phyloP scores from a whole-genome alignment of 30 jellyfish, hydroid and myxozoan genomes.

The Aurelia sp. region DNA sequence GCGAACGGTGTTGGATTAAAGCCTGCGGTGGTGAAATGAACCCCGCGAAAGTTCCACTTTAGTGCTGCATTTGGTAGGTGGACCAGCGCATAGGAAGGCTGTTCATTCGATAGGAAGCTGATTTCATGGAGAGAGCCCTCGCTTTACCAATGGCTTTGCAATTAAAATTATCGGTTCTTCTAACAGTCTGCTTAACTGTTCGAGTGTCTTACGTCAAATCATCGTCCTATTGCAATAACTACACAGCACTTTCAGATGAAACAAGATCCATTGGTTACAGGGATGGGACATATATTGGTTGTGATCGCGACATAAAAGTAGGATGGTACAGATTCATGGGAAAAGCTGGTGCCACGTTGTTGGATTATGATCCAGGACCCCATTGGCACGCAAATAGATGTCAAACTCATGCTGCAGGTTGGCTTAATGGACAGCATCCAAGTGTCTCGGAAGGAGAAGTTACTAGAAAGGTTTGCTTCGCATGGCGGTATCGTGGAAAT shows the following conservation, averaged over 20 bases:
- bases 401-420: neutral
- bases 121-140: too few relatives aligned
- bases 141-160: too few relatives aligned
- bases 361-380: neutral
- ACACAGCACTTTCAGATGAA: conserved; percentile 7
- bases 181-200: too few relatives aligned
- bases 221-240: neutral
- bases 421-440: conserved; percentile 3
- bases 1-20: too few relatives aligned
- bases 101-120: too few relatives aligned
- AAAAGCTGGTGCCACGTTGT: conserved; percentile 64
- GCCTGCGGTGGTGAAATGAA: too few relatives aligned
- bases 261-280: conserved; percentile 20
- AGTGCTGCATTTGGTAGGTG: too few relatives aligned
- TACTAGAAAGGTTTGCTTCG: neutral
- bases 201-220: too few relatives aligned
- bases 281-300: neutral
- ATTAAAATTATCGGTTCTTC: too few relatives aligned
- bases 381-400: neutral
- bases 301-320: conserved; percentile 35
- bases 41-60: too few relatives aligned
- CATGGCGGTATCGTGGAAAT: neutral
- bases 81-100: too few relatives aligned
- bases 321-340: conserved; percentile 79
- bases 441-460: conserved; percentile 3